Percentiles rank a stretch among this genome's conserved stretches.
Evolutionary conservation across 92 coral and sea anemone species (phyloP).

Genomic region (Chrysogorgia sp.): DNA sequence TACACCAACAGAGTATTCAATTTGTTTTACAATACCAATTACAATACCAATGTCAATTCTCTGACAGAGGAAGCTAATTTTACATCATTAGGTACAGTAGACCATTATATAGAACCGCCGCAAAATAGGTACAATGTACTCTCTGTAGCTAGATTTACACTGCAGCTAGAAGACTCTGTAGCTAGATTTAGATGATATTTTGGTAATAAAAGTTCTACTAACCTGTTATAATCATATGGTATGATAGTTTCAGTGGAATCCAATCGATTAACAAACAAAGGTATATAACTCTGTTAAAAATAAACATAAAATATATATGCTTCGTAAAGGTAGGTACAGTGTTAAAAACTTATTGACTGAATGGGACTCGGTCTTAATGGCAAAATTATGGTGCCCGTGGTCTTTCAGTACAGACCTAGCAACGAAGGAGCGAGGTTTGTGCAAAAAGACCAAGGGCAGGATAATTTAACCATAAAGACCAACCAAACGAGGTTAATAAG

Average conservation of each 20-base stretch:
- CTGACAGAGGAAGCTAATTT: neutral
- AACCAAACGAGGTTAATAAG: no score
- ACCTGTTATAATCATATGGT: slow-evolving; percentile 84
- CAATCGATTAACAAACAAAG: slow-evolving; percentile 81
- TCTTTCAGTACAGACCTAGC: no score
- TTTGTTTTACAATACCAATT: neutral
- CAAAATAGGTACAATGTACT: no score
- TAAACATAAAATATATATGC: neutral
- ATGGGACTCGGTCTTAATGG: no score
- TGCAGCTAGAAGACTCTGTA: neutral
- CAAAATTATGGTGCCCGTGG: no score
- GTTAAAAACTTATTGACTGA: neutral
- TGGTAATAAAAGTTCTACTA: slow-evolving; percentile 3
- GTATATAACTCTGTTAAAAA: slow-evolving; percentile 66
- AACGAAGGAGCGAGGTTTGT: no score
- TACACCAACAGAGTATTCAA: no score
- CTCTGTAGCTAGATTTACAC: neutral
- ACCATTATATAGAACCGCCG: no score
- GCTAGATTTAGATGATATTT: neutral
- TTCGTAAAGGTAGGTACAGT: neutral
- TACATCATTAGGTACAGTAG: no score
- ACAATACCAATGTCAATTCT: neutral
- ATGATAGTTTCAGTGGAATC: slow-evolving; percentile 88
- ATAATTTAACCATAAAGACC: no score
- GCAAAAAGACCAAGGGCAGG: no score